Base-by-base conservation (phyloP, 2,113 vertebrate species). In the Pedetes capensis region DNA sequence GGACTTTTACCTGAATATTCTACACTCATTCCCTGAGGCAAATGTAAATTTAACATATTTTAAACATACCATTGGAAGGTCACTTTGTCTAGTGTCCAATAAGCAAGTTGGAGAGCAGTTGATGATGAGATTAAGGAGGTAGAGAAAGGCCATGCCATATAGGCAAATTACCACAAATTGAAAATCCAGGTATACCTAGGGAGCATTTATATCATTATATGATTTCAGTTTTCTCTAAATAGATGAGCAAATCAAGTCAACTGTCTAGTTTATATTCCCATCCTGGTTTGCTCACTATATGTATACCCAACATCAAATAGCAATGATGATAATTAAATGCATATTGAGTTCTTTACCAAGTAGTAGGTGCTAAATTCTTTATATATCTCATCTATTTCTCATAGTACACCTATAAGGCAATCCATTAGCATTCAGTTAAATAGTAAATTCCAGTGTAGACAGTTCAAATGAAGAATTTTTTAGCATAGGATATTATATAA, bases 161-260 rank as follows among this genome's bases (percentile, higher is more conserved):
- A 59, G 34, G 12, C 39, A 93, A 80, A 91, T 66, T 55, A 91
- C 42, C 59, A 74, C 14, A 61, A 37, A 72, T 68, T 68, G 29
- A 79, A 80, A 94, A 78, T 34, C 22, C 27, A 61, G 69, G 17
- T 74, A 27, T 51, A 44, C 23, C 47, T 27, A 32, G 80, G 32
- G 17, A 79, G 8, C 1, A 11, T 74, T 44, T 29, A 9, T 6
- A 71, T 47, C 22, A 61, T 57, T 82, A 66, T 51, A 69, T 68
- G 66, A 81, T 75, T 57, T 85, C 44, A 79, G 57, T 78, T 85
- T 42, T 80, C 32, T 74, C 69, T 87, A 80, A 96, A 87, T 23
- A 95, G 68, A 34, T 68, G 53, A 95, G 11, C 61, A 91, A 93
- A 82, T 82, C 71, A 85, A 64, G 6, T 42, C 68, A 72, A 47